These are phyloP conservation scores for Aethina tumida DNA, from an alignment of 1,140 invertebrate species.

Conservation along the genomic window DNA sequence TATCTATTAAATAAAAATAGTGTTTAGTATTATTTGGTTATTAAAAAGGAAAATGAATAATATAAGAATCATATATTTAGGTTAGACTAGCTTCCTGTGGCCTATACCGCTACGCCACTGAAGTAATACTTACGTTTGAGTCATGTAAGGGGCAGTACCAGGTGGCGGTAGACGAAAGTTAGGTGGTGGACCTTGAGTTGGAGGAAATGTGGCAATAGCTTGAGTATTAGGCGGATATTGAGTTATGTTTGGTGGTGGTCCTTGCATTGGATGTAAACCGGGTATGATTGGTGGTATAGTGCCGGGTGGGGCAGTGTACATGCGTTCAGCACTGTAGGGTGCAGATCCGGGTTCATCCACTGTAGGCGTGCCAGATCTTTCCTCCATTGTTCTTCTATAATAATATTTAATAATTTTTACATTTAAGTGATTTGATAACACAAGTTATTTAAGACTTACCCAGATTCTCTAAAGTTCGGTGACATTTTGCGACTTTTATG, in stretches of 20 bases:
- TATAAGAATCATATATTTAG: too few relatives aligned
- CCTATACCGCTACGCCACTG: too few relatives aligned
- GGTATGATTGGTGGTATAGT: slow-evolving; percentile 16
- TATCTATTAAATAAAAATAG: too few relatives aligned
- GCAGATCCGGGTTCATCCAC: slow-evolving; percentile 46
- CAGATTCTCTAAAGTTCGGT: slow-evolving; percentile 5
- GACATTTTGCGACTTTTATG: slow-evolving; percentile 6
- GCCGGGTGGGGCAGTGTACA: slow-evolving; percentile 4
- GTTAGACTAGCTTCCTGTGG: too few relatives aligned
- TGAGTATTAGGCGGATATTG: neutral
- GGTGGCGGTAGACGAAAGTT: slow-evolving; percentile 32
- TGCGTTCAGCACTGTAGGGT: slow-evolving; percentile 18
- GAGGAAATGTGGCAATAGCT: slow-evolving; percentile 17
- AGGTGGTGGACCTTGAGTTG: slow-evolving; percentile 24
- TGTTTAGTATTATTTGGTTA: too few relatives aligned
- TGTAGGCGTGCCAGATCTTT: slow-evolving; percentile 59
- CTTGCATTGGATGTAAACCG: slow-evolving; percentile 14
- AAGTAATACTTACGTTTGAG: slow-evolving; percentile 27
- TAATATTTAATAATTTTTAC: neutral
- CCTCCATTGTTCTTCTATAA: slow-evolving; percentile 35
- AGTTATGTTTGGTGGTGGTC: slow-evolving; percentile 9
- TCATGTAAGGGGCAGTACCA: slow-evolving; percentile 23
- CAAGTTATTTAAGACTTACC: slow-evolving; percentile 4
- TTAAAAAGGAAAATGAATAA: too few relatives aligned
- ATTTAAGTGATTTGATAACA: neutral